phyloP scores from a whole-genome alignment of 1,140 invertebrate genomes.

The Calephelis nemesis region DNA sequence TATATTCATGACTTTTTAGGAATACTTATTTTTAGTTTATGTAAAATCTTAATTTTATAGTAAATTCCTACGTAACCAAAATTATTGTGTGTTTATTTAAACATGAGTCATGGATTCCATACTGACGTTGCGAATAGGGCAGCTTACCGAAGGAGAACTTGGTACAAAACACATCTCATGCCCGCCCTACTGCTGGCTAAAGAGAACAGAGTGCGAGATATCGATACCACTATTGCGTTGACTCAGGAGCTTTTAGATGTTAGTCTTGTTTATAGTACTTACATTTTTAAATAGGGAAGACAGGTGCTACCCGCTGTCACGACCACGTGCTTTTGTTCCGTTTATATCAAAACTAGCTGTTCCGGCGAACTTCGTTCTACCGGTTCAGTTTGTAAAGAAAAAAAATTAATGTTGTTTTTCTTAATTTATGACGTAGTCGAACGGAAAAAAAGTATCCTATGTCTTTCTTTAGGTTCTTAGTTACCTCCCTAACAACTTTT shows the following conservation, averaged over 20 bases:
- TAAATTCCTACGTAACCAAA: constrained; percentile 5
- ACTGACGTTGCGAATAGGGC: constrained; percentile 43
- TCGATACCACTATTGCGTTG: constrained; percentile 49
- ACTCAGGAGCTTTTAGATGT: constrained; percentile 46
- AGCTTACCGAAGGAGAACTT: constrained; percentile 39
- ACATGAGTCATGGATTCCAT: constrained; percentile 40
- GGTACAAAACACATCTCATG: constrained; percentile 52
- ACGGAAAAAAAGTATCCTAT: no score
- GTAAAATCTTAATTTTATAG: background rate
- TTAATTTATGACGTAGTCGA: no score
- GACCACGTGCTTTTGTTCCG: no score
- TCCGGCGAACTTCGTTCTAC: no score
- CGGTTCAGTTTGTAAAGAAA: no score
- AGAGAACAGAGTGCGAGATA: constrained; percentile 49
- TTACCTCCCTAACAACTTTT: no score
- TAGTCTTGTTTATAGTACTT: constrained; percentile 21
- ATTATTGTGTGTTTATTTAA: background rate
- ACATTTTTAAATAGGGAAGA: background rate
- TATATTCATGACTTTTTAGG: background rate
- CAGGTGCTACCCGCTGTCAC: no score
- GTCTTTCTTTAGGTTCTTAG: no score
- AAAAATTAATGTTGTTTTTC: no score
- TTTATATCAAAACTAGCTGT: no score
- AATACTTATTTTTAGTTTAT: background rate
- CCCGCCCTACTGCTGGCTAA: constrained; percentile 48